Evolutionary conservation across 1,140 invertebrate genomes (phyloP).

Genomic region (Micrasema minimum): DNA sequence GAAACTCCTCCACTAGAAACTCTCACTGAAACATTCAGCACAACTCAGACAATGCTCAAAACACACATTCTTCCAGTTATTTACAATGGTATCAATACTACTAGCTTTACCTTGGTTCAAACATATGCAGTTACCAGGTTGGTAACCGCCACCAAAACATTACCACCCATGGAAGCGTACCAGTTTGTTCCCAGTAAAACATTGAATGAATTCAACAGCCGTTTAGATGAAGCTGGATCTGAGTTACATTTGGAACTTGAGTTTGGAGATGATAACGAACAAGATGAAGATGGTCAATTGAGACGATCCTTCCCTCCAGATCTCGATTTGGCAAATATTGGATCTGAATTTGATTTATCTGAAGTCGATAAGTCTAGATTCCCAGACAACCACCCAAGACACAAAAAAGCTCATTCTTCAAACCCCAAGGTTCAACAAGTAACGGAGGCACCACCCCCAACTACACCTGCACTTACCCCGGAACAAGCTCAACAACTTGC

Average conservation of each 20-base stretch:
- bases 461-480: slow-evolving; percentile 69
- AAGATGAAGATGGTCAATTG: slow-evolving; percentile 73
- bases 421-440: slow-evolving; percentile 63
- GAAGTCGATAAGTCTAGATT: slow-evolving; percentile 74
- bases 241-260: slow-evolving; percentile 86
- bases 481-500: slow-evolving; percentile 82
- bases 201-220: slow-evolving; percentile 88
- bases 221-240: slow-evolving; percentile 87
- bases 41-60: slow-evolving; percentile 86
- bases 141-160: slow-evolving; percentile 87
- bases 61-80: slow-evolving; percentile 88
- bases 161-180: slow-evolving; percentile 87
- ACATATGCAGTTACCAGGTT: slow-evolving; percentile 87
- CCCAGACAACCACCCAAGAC: slow-evolving; percentile 66
- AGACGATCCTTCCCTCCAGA: slow-evolving; percentile 72
- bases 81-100: slow-evolving; percentile 75
- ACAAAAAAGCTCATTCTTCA: slow-evolving; percentile 70
- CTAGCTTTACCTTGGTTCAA: slow-evolving; percentile 83
- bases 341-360: slow-evolving; percentile 75
- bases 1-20: slow-evolving; percentile 87
- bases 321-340: slow-evolving; percentile 73
- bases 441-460: slow-evolving; percentile 61
- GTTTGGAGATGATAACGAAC: slow-evolving; percentile 82
- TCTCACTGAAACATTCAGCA: slow-evolving; percentile 90
- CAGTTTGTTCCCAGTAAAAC: slow-evolving; percentile 88